Evolutionary conservation across 2,888 invertebrate species (phyloP), one percentile per base, ranked within the genome.

Genomic region (Argyresthia albistria): DNA sequence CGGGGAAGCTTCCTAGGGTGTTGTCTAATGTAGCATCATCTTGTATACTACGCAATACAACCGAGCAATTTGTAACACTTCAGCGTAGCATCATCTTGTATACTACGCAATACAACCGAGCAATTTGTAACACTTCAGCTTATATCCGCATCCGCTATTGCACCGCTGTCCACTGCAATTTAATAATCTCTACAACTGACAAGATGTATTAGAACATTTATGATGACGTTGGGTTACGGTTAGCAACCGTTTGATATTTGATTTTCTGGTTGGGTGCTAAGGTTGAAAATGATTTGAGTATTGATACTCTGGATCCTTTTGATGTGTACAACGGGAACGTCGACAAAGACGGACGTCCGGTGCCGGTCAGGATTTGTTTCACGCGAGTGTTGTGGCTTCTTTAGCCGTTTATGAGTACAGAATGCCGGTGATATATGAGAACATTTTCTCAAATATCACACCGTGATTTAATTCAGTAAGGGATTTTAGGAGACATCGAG

Each of bases 311-410:
- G 25, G 25, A 25, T 80, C 79, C 76, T 81, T 86, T 86, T 86
- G 86, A 86, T 76, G 86, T 86, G 86, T 43, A 68, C 79, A 79
- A 83, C 79, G 79, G 83, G 84, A 84, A 86, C 82, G 84, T 83
- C 80, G 80, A 79, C 82, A 80, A 83, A 86, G 86, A 82, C 87
- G 87, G 87, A 87, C 76, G 86, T 87, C 87, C 87, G 87, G 81
- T 84, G 78, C 86, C 86, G 87, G 87, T 84, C 83, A 84, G 86
- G 84, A 84, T 84, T 86, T 79, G 78, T 83, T 84, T 83, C 84
- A 83, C 82, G 81, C 80, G 80, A 78, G 62, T 65, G 66, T 64
- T 74, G 69, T 67, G 65, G 61, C 72, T 77, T 66, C 70, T 69
- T 68, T 66, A 61, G 58, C 65, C 49, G 49, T 63, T 25, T 25